phyloP scores from a whole-genome alignment of 1,140 invertebrate species.

The Apolygus lucorum region DNA sequence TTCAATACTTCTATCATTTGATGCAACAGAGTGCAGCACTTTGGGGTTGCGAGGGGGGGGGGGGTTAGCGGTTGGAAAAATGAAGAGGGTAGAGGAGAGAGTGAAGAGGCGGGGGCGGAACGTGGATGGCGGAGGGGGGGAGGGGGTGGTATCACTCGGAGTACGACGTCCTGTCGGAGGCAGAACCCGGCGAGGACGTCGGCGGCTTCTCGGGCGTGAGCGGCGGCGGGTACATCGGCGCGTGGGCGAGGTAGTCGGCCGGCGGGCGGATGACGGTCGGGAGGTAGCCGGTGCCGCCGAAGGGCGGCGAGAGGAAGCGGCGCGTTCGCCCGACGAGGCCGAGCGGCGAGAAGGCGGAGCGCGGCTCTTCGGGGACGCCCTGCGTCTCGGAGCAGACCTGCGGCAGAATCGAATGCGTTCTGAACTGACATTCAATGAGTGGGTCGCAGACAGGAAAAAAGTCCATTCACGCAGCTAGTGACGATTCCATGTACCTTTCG shows the following conservation, averaged over 20 bases:
- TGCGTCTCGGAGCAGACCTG: conserved; percentile 29
- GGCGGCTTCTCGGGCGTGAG: conserved; percentile 34
- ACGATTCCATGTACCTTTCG: too few species aligned
- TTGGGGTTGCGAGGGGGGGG: background rate
- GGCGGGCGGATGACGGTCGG: conserved; percentile 64
- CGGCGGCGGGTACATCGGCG: conserved; percentile 35
- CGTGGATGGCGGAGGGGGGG: background rate
- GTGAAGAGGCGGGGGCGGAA: background rate
- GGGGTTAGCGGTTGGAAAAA: background rate
- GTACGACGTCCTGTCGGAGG: conserved; percentile 41
- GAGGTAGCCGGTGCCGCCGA: conserved; percentile 68
- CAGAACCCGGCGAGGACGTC: conserved; percentile 41
- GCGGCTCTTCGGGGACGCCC: conserved; percentile 40
- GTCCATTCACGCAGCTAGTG: too few species aligned
- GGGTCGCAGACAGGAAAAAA: too few species aligned
- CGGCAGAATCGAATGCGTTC: too few species aligned
- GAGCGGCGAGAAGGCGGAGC: conserved; percentile 66
- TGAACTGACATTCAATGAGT: too few species aligned
- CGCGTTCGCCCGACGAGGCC: conserved; percentile 43
- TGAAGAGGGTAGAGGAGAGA: background rate
- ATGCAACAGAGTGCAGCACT: too few species aligned
- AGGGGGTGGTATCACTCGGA: conserved; percentile 39
- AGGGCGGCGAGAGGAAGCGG: conserved; percentile 66
- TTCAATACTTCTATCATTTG: too few species aligned
- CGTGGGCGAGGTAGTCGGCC: conserved; percentile 28